Conservation (phyloP, 2,797 vertebrate species). For the Sebastes taczanowskii region DNA sequence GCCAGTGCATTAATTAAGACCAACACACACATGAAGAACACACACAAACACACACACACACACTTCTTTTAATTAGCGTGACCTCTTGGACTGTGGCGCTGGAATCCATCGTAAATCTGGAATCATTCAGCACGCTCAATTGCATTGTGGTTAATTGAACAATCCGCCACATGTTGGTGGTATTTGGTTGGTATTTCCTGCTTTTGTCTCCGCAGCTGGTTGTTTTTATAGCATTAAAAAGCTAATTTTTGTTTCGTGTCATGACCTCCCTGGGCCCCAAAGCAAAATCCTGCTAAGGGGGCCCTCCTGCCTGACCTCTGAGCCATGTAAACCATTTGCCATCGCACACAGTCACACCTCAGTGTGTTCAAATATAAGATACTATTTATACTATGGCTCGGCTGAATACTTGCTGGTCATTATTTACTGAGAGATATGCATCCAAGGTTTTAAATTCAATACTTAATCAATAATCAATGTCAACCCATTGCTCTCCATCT, state of each 20-base stretch:
- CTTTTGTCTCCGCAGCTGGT: neutral
- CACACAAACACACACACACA: neutral
- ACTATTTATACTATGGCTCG: neutral
- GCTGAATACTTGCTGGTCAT: neutral
- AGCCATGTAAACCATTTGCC: neutral
- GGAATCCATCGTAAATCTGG: neutral
- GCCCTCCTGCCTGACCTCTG: neutral
- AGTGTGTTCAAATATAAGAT: neutral
- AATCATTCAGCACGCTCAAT: neutral
- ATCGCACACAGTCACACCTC: neutral
- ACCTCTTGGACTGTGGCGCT: conserved; percentile 17
- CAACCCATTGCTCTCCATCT: too few species aligned
- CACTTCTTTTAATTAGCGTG: conserved; percentile 8
- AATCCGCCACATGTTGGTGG: neutral
- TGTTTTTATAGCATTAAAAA: neutral
- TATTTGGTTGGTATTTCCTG: neutral
- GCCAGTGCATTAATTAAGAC: conserved; percentile 53
- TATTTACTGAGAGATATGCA: neutral
- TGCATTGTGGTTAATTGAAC: neutral
- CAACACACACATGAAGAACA: conserved; percentile 13
- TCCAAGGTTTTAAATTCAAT: neutral
- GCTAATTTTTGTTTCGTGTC: neutral
- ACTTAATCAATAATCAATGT: too few species aligned
- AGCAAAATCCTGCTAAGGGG: neutral
- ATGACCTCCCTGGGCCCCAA: neutral